These are phyloP conservation scores for Thaumatotibia leucotreta DNA, from an alignment of 1,140 invertebrate species.

Conservation along the genomic window DNA sequence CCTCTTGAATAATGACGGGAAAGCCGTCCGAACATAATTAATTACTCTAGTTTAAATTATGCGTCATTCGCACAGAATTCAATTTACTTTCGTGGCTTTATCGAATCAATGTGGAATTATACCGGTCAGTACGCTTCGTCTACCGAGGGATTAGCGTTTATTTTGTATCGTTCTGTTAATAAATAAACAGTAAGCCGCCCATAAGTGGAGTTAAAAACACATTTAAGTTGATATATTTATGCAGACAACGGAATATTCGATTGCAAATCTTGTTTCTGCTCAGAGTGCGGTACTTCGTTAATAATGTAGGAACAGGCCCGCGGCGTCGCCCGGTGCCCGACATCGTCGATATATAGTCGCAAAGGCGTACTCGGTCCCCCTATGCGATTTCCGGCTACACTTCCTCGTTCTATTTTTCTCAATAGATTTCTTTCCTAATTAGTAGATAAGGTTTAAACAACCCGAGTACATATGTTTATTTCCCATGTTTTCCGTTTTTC, in stretches of 20 bases:
- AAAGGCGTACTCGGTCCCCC: neutral
- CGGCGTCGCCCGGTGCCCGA: neutral
- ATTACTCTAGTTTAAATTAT: slow-evolving; percentile 59
- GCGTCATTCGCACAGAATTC: slow-evolving; percentile 62
- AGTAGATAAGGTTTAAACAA: neutral
- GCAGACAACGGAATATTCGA: neutral
- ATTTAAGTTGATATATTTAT: neutral
- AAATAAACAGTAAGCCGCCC: slow-evolving; percentile 20
- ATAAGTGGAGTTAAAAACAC: slow-evolving; percentile 1
- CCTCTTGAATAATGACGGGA: slow-evolving; percentile 2
- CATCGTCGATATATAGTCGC: neutral
- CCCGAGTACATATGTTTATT: neutral
- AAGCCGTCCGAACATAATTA: slow-evolving; percentile 48
- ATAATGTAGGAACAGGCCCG: neutral
- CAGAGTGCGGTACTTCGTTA: neutral
- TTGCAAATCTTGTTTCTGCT: neutral
- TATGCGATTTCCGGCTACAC: neutral
- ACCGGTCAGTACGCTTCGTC: slow-evolving; percentile 39
- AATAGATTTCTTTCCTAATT: neutral
- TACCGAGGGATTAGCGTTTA: slow-evolving; percentile 43
- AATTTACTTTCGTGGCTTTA: slow-evolving; percentile 55
- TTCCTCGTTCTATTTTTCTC: neutral
- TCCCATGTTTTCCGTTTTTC: no score
- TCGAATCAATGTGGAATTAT: slow-evolving; percentile 65
- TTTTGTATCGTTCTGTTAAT: slow-evolving; percentile 24